Base-by-base conservation (phyloP, 2,888 invertebrate genomes). In the Carterocephalus palaemon region DNA sequence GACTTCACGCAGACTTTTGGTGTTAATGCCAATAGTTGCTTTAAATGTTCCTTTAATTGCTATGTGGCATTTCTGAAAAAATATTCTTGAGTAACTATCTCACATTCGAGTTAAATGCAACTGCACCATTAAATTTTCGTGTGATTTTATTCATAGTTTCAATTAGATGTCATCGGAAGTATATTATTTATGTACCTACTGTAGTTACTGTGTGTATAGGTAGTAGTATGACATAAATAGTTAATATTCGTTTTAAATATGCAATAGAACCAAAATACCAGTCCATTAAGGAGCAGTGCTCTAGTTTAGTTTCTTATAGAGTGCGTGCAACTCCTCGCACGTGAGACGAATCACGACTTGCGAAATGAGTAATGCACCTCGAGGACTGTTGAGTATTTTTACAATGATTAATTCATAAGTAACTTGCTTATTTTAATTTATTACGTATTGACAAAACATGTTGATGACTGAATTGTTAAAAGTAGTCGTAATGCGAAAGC, bases 281-380 rank as follows among this genome's bases (percentile, higher is more conserved):
- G 9, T 40, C n/a, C 22, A 31, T 22, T 36, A 58, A 54, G 51
- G 48, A 47, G 56, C 54, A 62, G 57, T 61, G 67, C 50, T 70
- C 73, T 55, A 67, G 67, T 72, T 73, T 65, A 12, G 56, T 57
- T 53, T 57, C 60, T 54, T 63, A 60, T 56, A 63, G 58, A 58
- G 56, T 54, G 52, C 60, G 51, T 65, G 64, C 67, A 70, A 70
- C 64, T 62, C 51, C 12, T 45, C 52, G 47, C 50, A 56, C 60
- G 62, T 57, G 59, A 52, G 57, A 62, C 61, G 64, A 60, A 64
- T 67, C 61, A 47, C 49, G 42, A 33, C 47, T 61, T 57, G 41
- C 56, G 57, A 59, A 59, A 62, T 54, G 22, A 40, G 41, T 51
- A 50, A 50, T 45, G 31, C 19, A 32, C 40, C 13, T 45, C 23